phyloP scores from a whole-genome alignment of 2,888 invertebrate species.

The Eupithecia tripunctaria region DNA sequence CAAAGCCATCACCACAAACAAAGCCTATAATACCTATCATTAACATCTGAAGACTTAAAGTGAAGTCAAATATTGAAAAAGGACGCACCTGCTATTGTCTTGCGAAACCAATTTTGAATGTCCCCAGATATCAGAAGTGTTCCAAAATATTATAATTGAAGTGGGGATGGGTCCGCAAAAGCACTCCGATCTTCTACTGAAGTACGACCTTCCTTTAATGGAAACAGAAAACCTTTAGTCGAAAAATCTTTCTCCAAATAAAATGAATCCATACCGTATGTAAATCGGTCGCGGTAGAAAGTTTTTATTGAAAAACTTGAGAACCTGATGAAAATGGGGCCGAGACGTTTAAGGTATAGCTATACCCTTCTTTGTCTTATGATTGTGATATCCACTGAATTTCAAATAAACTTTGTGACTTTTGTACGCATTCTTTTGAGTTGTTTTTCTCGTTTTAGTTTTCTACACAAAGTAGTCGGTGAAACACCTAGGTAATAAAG shows the following conservation, averaged over 20 bases:
- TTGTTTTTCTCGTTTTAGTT: conserved; percentile 40
- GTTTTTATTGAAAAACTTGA: conserved; percentile 85
- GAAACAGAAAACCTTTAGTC: conserved; percentile 75
- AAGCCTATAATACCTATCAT: neutral
- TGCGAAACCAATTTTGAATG: conserved; percentile 51
- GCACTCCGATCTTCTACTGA: conserved; percentile 50
- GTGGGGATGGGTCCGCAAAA: conserved; percentile 57
- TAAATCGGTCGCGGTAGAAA: conserved; percentile 79
- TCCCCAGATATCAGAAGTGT: conserved; percentile 55
- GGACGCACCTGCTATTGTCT: conserved; percentile 45
- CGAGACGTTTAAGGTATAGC: conserved; percentile 69
- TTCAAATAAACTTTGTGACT: conserved; percentile 60
- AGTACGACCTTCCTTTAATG: conserved; percentile 76
- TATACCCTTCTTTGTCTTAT: conserved; percentile 67
- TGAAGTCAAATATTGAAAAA: conserved; percentile 35
- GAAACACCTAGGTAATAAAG: neutral
- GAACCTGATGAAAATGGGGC: conserved; percentile 81
- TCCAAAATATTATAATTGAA: conserved; percentile 73
- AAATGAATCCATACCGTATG: conserved; percentile 83
- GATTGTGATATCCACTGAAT: conserved; percentile 68
- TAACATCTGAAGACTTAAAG: conserved; percentile 15
- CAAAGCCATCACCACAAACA: no score
- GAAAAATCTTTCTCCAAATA: conserved; percentile 79
- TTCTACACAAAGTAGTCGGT: neutral
- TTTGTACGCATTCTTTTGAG: conserved; percentile 40